These are phyloP conservation scores for Leptobrachium leishanense DNA, from an alignment of 2,113 vertebrate species.

Conservation along the genomic window DNA sequence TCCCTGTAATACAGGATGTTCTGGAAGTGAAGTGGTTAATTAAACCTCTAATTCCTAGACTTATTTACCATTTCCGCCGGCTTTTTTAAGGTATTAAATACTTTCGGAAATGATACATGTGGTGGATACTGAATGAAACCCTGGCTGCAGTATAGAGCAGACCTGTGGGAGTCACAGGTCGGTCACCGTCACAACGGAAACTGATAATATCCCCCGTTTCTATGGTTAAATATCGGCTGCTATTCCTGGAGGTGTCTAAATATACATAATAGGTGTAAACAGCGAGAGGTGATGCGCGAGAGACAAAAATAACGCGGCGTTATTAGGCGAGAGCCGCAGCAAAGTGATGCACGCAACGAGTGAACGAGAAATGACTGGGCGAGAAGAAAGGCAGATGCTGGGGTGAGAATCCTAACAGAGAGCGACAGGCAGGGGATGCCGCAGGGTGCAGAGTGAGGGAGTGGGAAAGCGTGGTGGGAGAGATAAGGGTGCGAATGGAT, in stretches of 20 bases:
- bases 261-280: conserved; percentile 10
- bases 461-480: no score
- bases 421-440: neutral
- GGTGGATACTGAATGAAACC: no score
- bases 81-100: no score
- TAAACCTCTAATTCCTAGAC: no score
- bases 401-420: neutral
- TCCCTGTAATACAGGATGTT: no score
- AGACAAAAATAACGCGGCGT: conserved; percentile 18
- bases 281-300: neutral
- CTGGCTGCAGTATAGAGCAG: no score
- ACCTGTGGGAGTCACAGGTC: neutral
- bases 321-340: neutral
- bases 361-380: neutral
- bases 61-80: no score
- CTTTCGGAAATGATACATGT: no score
- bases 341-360: neutral
- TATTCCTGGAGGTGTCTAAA: neutral
- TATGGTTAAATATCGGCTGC: neutral
- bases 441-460: no score
- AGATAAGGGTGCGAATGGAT: no score
- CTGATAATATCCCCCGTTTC: neutral
- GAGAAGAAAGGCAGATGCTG: neutral
- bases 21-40: no score
- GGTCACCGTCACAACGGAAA: neutral